Conservation (phyloP, 2,888 invertebrate genomes). For the Schizaphis graminum region DNA sequence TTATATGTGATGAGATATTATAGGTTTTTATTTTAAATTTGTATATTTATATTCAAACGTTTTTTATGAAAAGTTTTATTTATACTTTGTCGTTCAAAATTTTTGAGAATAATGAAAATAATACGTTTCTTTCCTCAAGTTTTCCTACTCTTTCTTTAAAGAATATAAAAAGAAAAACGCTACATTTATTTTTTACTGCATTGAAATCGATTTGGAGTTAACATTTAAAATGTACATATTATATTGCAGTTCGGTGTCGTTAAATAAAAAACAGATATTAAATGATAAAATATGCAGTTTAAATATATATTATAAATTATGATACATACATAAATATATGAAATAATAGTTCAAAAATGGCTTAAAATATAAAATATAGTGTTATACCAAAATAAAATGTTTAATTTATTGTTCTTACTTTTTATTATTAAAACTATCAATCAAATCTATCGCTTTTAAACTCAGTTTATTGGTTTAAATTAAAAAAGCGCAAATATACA, state of each 20-base stretch:
- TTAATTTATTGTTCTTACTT: background rate
- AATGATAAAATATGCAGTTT: background rate
- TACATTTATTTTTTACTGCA: background rate
- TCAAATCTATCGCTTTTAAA: slow-evolving; percentile 16
- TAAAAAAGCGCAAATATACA: background rate
- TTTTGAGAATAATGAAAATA: background rate
- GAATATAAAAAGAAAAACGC: background rate
- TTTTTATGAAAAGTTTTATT: background rate
- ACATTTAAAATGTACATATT: background rate
- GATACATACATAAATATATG: background rate
- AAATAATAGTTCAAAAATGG: background rate
- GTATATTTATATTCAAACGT: background rate
- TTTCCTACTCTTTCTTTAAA: background rate
- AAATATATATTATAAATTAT: no score
- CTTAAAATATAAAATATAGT: background rate
- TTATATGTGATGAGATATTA: background rate
- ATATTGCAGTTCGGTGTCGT: background rate
- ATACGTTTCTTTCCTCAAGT: background rate
- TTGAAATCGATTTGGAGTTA: background rate
- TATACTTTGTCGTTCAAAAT: background rate
- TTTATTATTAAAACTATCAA: background rate
- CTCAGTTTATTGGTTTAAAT: background rate
- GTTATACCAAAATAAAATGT: background rate
- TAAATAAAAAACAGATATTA: background rate
- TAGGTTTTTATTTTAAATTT: background rate